Evolutionary conservation across 2,797 vertebrate species (phyloP).

Genomic region (Margarornis squamiger): DNA sequence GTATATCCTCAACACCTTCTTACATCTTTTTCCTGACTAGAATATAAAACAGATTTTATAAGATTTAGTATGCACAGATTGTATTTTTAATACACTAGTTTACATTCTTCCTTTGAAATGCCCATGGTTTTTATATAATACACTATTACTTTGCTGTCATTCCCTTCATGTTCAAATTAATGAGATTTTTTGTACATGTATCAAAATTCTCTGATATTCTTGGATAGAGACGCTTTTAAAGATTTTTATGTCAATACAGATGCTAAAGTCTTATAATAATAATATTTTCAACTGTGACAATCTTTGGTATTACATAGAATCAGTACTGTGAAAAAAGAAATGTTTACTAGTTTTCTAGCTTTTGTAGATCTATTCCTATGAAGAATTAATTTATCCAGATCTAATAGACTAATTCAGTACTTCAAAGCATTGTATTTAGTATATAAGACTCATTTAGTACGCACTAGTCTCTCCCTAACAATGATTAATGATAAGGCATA

Average conservation of each 20-base stretch:
- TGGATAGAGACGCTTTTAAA: background rate
- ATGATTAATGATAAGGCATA: constrained; percentile 19
- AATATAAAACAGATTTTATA: background rate
- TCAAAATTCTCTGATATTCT: background rate
- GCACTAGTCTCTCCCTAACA: background rate
- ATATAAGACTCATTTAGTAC: background rate
- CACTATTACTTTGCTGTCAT: background rate
- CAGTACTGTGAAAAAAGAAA: background rate
- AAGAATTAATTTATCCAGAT: constrained; percentile 8
- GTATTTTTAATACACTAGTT: background rate
- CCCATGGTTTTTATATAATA: background rate
- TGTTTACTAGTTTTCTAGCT: background rate
- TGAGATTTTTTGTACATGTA: background rate
- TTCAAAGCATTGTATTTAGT: constrained; percentile 31
- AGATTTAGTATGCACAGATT: background rate
- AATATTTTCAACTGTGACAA: background rate
- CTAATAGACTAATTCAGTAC: background rate
- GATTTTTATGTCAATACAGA: background rate
- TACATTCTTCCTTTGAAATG: constrained; percentile 1
- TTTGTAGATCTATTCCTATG: background rate
- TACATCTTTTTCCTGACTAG: background rate
- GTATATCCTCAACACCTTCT: background rate
- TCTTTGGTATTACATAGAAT: background rate
- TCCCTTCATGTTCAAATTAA: background rate
- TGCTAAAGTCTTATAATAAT: background rate